Conservation (phyloP, 2,888 invertebrate species). For the Acrobasis repandana region DNA sequence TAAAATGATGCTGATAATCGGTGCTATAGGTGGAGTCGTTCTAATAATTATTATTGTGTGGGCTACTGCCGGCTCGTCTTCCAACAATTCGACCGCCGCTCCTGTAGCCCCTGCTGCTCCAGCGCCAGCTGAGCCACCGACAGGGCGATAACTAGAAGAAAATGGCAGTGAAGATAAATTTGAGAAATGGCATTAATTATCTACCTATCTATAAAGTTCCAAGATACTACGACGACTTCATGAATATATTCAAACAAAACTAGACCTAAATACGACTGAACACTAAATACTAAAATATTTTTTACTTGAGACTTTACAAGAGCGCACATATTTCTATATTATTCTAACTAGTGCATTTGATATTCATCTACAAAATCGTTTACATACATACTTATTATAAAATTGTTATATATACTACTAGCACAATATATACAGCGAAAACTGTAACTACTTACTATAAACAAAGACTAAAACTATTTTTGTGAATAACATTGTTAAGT, state of each 20-base stretch:
- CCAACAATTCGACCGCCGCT: slow-evolving; percentile 31
- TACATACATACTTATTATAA: slow-evolving; percentile 13
- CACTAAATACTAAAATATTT: slow-evolving; percentile 43
- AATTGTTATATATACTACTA: slow-evolving; percentile 28
- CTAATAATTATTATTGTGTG: slow-evolving; percentile 92
- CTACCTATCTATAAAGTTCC: background rate
- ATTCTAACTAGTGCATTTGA: slow-evolving; percentile 28
- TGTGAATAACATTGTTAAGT: slow-evolving; percentile 22
- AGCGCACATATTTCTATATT: slow-evolving; percentile 37
- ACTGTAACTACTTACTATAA: slow-evolving; percentile 33
- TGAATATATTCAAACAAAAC: slow-evolving; percentile 9
- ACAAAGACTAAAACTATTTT: slow-evolving; percentile 25
- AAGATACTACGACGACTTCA: background rate
- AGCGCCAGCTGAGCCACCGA: slow-evolving; percentile 41
- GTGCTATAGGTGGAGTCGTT: slow-evolving; percentile 91
- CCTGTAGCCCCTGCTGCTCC: slow-evolving; percentile 36
- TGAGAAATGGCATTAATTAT: slow-evolving; percentile 9
- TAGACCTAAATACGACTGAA: slow-evolving; percentile 50
- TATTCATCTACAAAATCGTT: slow-evolving; percentile 28
- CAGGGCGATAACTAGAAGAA: slow-evolving; percentile 51
- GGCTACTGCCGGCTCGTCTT: slow-evolving; percentile 60
- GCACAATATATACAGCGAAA: slow-evolving; percentile 32
- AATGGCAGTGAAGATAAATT: slow-evolving; percentile 35
- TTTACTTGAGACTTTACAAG: slow-evolving; percentile 40
- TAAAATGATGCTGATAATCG: slow-evolving; percentile 97